Conservation (phyloP, 2,113 vertebrate genomes). For the Cyphomyrus discorhynchus region DNA sequence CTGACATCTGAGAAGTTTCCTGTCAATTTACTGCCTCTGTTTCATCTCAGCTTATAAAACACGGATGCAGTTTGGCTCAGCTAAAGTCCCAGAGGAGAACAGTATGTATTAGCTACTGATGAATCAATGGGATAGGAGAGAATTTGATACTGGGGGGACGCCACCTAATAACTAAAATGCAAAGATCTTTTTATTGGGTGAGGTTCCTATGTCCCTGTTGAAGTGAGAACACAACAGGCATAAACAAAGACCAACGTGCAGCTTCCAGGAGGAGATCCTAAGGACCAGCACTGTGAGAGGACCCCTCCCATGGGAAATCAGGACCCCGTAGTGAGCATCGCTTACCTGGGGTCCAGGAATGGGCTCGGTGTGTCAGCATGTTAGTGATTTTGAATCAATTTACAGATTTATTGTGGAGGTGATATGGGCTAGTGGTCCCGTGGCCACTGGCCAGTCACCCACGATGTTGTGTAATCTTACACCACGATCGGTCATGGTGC, state of each 20-base stretch:
- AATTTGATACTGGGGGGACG: neutral
- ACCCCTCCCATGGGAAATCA: neutral
- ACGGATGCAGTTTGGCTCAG: neutral
- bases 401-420: neutral
- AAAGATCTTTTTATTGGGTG: neutral
- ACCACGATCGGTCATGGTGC: neutral
- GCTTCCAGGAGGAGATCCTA: neutral
- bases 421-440: neutral
- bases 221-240: neutral
- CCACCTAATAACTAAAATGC: neutral
- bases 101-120: neutral
- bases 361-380: neutral
- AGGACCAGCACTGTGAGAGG: neutral
- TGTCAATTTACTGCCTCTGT: neutral
- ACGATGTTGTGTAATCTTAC: neutral
- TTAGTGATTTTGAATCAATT: neutral
- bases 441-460: neutral
- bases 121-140: neutral
- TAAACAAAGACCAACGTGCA: neutral
- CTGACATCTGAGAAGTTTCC: neutral
- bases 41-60: neutral
- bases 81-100: neutral
- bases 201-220: neutral
- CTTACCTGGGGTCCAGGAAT: neutral
- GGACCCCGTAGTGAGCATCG: neutral